Evolutionary conservation across 2,888 invertebrate species (phyloP).

Genomic region (Uropetala carovei): DNA sequence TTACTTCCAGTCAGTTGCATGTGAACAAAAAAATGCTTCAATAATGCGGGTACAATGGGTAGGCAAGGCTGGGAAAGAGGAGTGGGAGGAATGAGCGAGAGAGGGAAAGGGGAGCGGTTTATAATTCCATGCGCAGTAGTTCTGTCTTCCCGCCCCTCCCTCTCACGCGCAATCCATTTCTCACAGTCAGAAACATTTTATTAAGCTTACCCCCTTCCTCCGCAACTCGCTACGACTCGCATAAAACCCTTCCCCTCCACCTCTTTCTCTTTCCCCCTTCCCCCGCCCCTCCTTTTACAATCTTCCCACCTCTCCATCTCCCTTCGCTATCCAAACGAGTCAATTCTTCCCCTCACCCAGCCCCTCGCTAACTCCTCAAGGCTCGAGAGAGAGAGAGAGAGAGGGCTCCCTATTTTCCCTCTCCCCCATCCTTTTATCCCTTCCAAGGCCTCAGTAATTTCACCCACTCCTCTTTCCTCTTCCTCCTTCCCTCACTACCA

Average conservation of each 20-base stretch:
- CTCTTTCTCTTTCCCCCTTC: not conserved
- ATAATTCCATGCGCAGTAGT: constrained; percentile 62
- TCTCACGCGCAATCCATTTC: constrained; percentile 20
- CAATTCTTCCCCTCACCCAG: no score
- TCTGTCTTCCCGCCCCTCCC: not conserved
- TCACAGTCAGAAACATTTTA: constrained; percentile 20
- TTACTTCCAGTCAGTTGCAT: not conserved
- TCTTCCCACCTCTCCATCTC: no score
- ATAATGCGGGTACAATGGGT: constrained; percentile 53
- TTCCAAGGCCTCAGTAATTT: no score
- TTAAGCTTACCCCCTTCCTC: not conserved
- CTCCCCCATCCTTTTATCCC: no score
- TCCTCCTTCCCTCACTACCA: not conserved
- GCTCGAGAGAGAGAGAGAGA: no score
- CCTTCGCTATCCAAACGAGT: no score
- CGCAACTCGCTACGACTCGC: not conserved
- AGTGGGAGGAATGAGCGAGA: constrained; percentile 35
- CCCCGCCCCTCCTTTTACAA: not conserved
- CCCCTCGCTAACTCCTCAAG: no score
- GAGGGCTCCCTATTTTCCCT: no score
- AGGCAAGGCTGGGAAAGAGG: constrained; percentile 14
- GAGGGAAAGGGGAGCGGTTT: not conserved
- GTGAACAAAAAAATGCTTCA: constrained; percentile 7
- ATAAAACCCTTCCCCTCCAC: not conserved
- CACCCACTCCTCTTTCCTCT: not conserved